Evolutionary conservation across 2,113 vertebrate species (phyloP).

Genomic region (Aythya baeri): DNA sequence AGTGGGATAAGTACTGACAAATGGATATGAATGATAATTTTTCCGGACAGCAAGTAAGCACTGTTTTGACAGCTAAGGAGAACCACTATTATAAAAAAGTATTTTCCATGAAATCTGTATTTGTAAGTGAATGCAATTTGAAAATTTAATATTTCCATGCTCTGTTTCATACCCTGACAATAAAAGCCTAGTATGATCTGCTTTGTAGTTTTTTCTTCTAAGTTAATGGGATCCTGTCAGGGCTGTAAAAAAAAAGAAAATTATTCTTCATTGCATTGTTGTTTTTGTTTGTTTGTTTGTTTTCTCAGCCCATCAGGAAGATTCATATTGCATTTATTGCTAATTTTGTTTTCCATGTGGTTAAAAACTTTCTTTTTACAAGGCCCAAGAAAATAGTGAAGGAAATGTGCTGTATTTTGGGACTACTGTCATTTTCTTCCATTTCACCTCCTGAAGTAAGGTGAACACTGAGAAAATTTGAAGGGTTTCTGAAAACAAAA

Average conservation of each 20-base stretch:
- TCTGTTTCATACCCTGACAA: neutral
- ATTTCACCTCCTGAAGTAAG: neutral
- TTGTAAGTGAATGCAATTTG: slow-evolving; percentile 10
- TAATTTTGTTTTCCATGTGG: neutral
- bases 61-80: slow-evolving; percentile 20
- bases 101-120: slow-evolving; percentile 14
- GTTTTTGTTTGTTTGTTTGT: neutral
- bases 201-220: slow-evolving; percentile 7
- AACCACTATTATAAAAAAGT: slow-evolving; percentile 14
- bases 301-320: neutral
- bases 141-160: neutral
- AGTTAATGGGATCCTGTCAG: neutral
- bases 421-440: neutral
- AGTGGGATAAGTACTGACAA: slow-evolving; percentile 2
- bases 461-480: neutral
- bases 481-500: neutral
- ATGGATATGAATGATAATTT: slow-evolving; percentile 26
- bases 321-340: neutral
- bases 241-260: neutral
- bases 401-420: neutral
- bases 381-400: neutral
- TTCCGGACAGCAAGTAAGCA: neutral
- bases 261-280: neutral
- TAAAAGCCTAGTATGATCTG: neutral
- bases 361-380: neutral